phyloP scores from a whole-genome alignment of 2,113 vertebrate genomes.

The Glaucomys volans region DNA sequence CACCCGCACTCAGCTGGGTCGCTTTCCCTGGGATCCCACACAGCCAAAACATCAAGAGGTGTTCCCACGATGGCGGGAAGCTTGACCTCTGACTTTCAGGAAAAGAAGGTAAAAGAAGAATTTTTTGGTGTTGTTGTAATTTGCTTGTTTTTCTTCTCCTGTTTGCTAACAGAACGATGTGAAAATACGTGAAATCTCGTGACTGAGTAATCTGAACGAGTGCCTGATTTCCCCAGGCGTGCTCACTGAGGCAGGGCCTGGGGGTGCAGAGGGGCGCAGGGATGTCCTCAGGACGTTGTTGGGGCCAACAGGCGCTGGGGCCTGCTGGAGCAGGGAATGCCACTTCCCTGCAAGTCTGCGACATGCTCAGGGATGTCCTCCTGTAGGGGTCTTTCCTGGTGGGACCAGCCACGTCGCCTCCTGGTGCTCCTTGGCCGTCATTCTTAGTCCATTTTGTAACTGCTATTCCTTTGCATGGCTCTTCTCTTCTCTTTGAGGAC shows the following conservation, averaged over 20 bases:
- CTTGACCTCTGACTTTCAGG: neutral
- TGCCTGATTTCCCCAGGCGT: neutral
- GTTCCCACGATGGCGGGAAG: no score
- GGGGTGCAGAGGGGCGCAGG: neutral
- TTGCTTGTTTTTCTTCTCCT: no score
- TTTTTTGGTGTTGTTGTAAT: neutral
- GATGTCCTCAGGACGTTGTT: neutral
- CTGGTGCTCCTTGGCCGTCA: neutral
- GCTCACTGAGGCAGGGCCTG: neutral
- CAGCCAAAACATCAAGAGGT: neutral
- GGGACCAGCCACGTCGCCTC: neutral
- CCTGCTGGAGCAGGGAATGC: neutral
- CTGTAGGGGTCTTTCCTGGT: neutral
- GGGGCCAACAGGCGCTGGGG: neutral
- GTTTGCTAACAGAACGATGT: neutral
- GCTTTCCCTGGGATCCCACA: neutral
- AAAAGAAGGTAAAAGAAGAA: neutral
- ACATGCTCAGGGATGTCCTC: neutral
- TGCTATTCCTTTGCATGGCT: neutral
- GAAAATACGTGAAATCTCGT: neutral
- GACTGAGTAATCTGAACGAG: neutral
- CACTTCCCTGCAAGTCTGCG: neutral
- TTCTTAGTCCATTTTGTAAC: conserved; percentile 11
- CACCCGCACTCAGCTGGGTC: neutral
- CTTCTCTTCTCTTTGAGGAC: neutral